These are phyloP conservation scores for Bos indicus DNA, from an alignment of 2,113 vertebrate species.

Conservation along the genomic window DNA sequence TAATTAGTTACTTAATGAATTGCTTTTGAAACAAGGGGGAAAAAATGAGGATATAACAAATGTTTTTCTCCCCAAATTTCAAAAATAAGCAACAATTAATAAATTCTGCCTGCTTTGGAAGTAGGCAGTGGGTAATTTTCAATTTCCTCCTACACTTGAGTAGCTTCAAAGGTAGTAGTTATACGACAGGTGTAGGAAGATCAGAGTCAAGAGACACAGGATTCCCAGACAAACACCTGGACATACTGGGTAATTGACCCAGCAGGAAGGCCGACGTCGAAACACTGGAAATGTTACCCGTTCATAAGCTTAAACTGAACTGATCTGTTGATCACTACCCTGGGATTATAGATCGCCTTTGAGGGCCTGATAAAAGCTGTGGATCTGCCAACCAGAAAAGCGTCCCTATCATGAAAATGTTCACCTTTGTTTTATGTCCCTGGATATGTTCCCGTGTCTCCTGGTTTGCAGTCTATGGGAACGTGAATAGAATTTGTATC, in stretches of 20 bases:
- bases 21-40: background rate
- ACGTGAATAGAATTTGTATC: background rate
- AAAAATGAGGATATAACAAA: background rate
- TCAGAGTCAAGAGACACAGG: too few species aligned
- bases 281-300: background rate
- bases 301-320: background rate
- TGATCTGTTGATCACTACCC: background rate
- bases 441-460: background rate
- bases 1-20: background rate
- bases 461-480: background rate
- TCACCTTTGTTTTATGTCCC: background rate
- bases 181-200: background rate
- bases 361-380: background rate
- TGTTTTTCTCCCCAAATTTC: background rate
- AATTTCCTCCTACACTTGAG: background rate
- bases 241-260: fast-evolving
- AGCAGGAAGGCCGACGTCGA: background rate
- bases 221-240: background rate
- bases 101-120: background rate
- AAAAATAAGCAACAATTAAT: background rate
- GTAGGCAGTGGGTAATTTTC: background rate
- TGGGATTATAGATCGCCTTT: background rate
- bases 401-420: background rate
- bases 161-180: background rate
- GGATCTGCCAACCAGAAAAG: background rate